A percentile compares a stretch with the other conserved stretches of the same genome.
These are phyloP conservation scores for Stictocephala bisonia DNA, from an alignment of 2,888 invertebrate genomes.

Conservation along the genomic window DNA sequence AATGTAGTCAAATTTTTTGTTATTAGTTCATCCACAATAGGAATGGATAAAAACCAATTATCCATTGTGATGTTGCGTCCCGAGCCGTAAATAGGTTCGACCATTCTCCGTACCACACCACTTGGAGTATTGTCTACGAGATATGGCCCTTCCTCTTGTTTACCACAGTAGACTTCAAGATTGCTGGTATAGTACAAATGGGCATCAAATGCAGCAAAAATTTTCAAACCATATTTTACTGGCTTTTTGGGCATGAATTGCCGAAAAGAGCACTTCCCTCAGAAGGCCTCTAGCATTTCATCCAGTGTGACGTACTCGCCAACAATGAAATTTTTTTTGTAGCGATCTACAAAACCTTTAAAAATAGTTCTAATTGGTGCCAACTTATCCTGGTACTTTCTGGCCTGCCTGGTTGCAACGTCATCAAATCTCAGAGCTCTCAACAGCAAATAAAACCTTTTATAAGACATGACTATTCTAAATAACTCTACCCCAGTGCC, in stretches of 20 bases:
- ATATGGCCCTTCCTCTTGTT: constrained; percentile 26
- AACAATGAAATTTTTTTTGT: constrained; percentile 13
- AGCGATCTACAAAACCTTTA: constrained; percentile 11
- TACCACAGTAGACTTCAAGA: constrained; percentile 25
- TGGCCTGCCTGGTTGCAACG: neutral
- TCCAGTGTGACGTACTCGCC: constrained; percentile 33
- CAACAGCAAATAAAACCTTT: constrained; percentile 27
- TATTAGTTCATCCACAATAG: neutral
- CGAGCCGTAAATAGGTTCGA: constrained; percentile 21
- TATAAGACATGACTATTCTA: neutral
- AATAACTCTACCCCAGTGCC: constrained; percentile 6
- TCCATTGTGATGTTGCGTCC: constrained; percentile 32
- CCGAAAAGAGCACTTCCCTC: constrained; percentile 36
- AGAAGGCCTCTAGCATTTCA: constrained; percentile 15
- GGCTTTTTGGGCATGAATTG: constrained; percentile 45
- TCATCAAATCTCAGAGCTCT: constrained; percentile 42
- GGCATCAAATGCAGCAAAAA: constrained; percentile 27
- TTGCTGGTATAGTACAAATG: constrained; percentile 33
- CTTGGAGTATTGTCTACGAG: neutral
- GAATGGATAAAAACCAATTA: constrained; percentile 33
- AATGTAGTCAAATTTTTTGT: too few species aligned
- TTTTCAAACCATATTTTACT: constrained; percentile 44
- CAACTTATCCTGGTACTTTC: constrained; percentile 40
- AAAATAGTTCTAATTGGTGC: constrained; percentile 42
- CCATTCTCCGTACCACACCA: constrained; percentile 6